Evolutionary conservation across 2,888 invertebrate species (phyloP), one percentile per base, ranked within the genome.

Genomic region (Oegoconia quadripuncta): DNA sequence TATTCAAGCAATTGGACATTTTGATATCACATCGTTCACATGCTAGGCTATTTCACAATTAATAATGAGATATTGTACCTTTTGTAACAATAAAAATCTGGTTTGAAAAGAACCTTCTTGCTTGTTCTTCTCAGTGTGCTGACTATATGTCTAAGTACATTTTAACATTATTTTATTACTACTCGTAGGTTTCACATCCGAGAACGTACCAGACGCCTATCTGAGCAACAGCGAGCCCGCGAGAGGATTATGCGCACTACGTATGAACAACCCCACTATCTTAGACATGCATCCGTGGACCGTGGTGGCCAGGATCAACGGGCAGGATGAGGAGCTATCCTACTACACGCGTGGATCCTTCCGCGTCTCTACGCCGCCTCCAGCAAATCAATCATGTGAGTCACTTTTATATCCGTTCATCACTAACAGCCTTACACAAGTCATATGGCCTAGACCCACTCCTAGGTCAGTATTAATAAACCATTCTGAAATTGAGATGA

Each of bases 271-370:
- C 5, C 67, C 77, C 0, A 47, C 45, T 0, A 46, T 50, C 1
- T 22, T 72, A 11, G 80, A 84, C 33, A 28, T 50, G 8, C 66
- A 64, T 4, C 75, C 80, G 0, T 84, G 84, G 84, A 73, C 74
- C 1, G 58, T 84, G 8, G 71, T 57, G 1, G 71, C 68, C 17
- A 74, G 56, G 47, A 36, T 75, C 17, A 29, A 9, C 0, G 74
- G 70, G 1, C 55, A 55, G 1, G 53, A 60, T 5, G 46, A 41
- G 0, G 82, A 83, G 52, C 35, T 77, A 9, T 39, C 55, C 13
- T 57, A 54, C 27, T 46, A 46, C 16, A 64, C 68, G 0, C 44
- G 39, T 3, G 52, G 59, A 7, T 44, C 50, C 1, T 35, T 55
- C 12, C 22, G 42, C 22, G 22, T 2, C 3, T 2, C 22, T n/a